phyloP scores from a whole-genome alignment of 2,797 vertebrate species.

The Aldrovandia affinis region DNA sequence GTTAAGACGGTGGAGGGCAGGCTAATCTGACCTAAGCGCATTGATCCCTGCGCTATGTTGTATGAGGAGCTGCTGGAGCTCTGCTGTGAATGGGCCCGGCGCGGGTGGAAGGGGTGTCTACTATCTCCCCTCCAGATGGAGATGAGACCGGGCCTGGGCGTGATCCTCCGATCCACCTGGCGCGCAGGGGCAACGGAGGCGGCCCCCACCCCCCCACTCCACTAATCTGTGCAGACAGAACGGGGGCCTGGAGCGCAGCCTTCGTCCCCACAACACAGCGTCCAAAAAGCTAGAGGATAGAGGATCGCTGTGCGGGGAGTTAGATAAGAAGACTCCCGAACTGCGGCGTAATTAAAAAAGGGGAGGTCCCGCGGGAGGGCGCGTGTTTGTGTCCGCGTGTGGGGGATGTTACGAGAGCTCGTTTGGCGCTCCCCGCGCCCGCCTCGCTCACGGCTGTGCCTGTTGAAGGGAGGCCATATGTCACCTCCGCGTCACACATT shows the following conservation, averaged over 20 bases:
- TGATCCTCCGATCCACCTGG: background rate
- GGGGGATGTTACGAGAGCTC: background rate
- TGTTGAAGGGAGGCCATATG: constrained; percentile 25
- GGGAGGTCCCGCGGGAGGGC: background rate
- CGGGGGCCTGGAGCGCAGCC: constrained; percentile 9
- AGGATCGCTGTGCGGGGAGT: constrained; percentile 14
- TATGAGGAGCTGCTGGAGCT: constrained; percentile 17
- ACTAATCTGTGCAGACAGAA: constrained; percentile 38
- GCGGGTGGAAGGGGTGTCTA: background rate
- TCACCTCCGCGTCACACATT: constrained; percentile 7
- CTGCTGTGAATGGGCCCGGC: constrained; percentile 12
- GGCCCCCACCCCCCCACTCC: background rate
- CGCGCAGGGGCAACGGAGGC: background rate
- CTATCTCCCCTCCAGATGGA: constrained; percentile 22
- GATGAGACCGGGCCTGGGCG: constrained; percentile 2
- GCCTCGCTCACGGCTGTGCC: constrained; percentile 11
- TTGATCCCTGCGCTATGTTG: constrained; percentile 4
- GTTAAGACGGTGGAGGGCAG: background rate
- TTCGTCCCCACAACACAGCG: constrained; percentile 23
- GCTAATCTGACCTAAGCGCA: constrained; percentile 16
- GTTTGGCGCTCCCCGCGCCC: background rate
- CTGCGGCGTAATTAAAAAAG: background rate
- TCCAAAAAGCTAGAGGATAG: constrained; percentile 17
- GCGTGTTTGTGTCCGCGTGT: background rate
- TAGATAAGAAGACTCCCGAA: constrained; percentile 33